A percentile compares a stretch with the other conserved stretches of the same genome.
Conservation (phyloP, 92 coral and sea anemone genomes). For the Isaurus tuberculatus region DNA sequence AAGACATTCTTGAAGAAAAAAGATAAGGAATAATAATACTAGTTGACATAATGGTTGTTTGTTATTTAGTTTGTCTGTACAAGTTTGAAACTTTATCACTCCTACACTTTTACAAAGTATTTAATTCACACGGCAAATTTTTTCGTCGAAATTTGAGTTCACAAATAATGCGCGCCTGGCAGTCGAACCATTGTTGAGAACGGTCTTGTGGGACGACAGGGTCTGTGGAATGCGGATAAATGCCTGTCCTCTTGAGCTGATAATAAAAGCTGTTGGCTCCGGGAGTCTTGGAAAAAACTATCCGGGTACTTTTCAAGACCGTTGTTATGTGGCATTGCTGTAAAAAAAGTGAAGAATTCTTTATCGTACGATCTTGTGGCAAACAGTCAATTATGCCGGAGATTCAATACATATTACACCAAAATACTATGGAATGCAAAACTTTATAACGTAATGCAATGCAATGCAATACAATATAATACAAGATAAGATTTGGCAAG, state of each 20-base stretch:
- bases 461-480: too few relatives aligned
- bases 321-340: conserved; percentile 14
- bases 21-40: too few relatives aligned
- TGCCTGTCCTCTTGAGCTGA: conserved; percentile 1
- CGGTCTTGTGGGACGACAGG: conserved; percentile 7
- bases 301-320: conserved; percentile 6
- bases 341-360: too few relatives aligned
- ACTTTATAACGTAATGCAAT: too few relatives aligned
- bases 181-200: conserved; percentile 24
- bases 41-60: too few relatives aligned
- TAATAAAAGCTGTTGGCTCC: background rate
- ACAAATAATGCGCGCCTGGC: conserved; percentile 34
- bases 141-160: background rate
- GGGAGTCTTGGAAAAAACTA: background rate
- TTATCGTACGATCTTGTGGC: background rate
- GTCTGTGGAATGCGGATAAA: conserved; percentile 35
- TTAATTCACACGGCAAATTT: background rate
- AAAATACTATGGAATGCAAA: too few relatives aligned
- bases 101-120: background rate
- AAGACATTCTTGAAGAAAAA: too few relatives aligned
- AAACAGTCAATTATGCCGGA: background rate
- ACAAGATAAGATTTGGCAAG: too few relatives aligned
- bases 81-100: background rate
- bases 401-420: too few relatives aligned
- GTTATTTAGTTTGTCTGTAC: background rate